phyloP scores from a whole-genome alignment of 2,888 invertebrate genomes.

The Pedicia rivosa region DNA sequence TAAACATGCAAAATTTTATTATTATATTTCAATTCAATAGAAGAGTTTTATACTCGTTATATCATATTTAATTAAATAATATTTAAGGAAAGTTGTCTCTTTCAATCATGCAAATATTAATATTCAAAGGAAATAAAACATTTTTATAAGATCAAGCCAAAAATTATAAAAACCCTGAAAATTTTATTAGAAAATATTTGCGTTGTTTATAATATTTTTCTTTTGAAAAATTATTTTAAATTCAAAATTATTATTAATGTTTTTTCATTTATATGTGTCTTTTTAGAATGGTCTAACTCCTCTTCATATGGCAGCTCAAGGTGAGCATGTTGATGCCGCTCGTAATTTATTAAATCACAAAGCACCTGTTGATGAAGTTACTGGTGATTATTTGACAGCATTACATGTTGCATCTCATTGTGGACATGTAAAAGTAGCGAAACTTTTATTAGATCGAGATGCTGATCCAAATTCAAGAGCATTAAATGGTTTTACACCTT shows the following conservation, averaged over 20 bases:
- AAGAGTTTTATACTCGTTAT: too few relatives aligned
- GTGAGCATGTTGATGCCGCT: slow-evolving; percentile 95
- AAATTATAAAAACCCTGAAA: too few relatives aligned
- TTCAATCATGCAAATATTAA: too few relatives aligned
- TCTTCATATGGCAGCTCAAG: slow-evolving; percentile 96
- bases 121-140: too few relatives aligned
- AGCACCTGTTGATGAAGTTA: slow-evolving; percentile 97
- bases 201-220: background rate
- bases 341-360: slow-evolving; percentile 80
- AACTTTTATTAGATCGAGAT: slow-evolving; percentile 74
- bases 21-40: too few relatives aligned
- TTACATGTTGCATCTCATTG: slow-evolving; percentile 93
- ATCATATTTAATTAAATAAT: too few relatives aligned
- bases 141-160: too few relatives aligned
- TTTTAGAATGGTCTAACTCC: slow-evolving; percentile 80
- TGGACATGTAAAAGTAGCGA: slow-evolving; percentile 87
- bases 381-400: slow-evolving; percentile 93
- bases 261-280: slow-evolving; percentile 7
- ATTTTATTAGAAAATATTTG: too few relatives aligned
- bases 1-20: too few relatives aligned
- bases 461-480: slow-evolving; percentile 97
- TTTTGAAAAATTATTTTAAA: background rate
- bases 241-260: background rate
- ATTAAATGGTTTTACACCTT: slow-evolving; percentile 92
- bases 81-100: too few relatives aligned